Base-by-base conservation (phyloP, 2,797 vertebrate genomes). In the Epinephelus awoara region DNA sequence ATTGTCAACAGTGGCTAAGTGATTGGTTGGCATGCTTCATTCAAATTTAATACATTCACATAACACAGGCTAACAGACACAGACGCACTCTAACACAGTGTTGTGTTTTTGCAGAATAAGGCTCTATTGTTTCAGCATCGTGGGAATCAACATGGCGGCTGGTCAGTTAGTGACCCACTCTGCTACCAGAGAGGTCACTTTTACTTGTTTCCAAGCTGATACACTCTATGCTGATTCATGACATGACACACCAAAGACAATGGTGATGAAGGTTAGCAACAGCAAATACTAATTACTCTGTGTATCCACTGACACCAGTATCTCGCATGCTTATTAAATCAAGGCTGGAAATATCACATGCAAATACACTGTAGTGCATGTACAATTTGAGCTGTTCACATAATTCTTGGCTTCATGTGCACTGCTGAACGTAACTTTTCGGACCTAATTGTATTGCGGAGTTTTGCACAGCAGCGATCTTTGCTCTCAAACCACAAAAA, bases 61-160 rank as follows among this genome's bases (percentile, higher is more conserved):
- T 80, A 88, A 84, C 79, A 75, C 79, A 87, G 78, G 19, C 80
- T 68, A 74, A 83, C 66, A 76, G 71, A 83, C 65, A 67, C 85
- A 83, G 71, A 79, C 68, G 38, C 77, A 72, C 78, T 75, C 75
- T 46, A 61, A 80, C 73, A 67, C 82, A 79, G 57, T 42, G 75
- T 63, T 79, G 75, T 79, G 79, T 81, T 89, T 81, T 71, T 77
- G 67, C 79, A 88, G 81, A 91, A 93, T 86, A 90, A 90, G 75
- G 80, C 83, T 85, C 87, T 75, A 89, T 94, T 95, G 94, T 94
- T 88, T 88, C n/a, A 82, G 77, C 67, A 79, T 85, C 87, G 84
- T 95, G 95, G 92, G 93, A 95, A 95, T 89, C 89, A 90, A 80
- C 77, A 82, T 86, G 84, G 88, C 61, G 64, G 83, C 79, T 10